Base-by-base conservation (phyloP, 2,888 invertebrate species). In the Epistrophella euchroma region DNA sequence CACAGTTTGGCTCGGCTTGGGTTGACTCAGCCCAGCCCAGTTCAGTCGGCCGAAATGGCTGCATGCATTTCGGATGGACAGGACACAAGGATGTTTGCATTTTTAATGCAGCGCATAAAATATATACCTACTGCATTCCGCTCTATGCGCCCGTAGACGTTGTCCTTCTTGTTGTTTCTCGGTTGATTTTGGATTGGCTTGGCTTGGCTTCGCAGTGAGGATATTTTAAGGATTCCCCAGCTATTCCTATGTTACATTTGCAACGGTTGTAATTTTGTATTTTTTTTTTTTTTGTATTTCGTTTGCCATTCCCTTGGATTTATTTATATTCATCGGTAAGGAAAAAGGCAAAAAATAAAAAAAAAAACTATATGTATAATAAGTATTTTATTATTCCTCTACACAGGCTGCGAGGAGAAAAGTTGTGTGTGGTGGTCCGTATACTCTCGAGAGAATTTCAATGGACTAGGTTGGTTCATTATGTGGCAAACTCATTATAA, bases 1-100 rank as follows among this genome's bases (percentile, higher is more conserved):
- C 19, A 17, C 5, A 72, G 4, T 25, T 22, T 43, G 62, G 7
- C 35, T 25, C 22, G 37, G 28, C 11, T 11, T 10, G 22, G 32
- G 4, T n/a, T 13, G 13, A 11, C 22, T 35, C 5, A 25, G 66
- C 66, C 19, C 13, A 10, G 28, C 43, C 47, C 52, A 52, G 25
- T 9, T n/a, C 52, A 73, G 25, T 62, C 64, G 64, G 3, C 64
- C 45, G 19, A 37, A 45, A 72, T 55, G 62, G 80, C 58, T 40
- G 86, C 37, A 84, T 88, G 86, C 87, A 88, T 81, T 76, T 74
- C 73, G 19, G 37, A 68, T 75, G 71, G 75, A 79, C 79, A 72
- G 64, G 70, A 72, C 79, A 80, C 75, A 72, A 70, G 79, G 71
- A 84, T 84, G 64, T 75, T 75, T 84, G 84, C 79, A 84, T 84